Base-by-base conservation (phyloP, 2,113 vertebrate species). In the Pandion haliaetus region DNA sequence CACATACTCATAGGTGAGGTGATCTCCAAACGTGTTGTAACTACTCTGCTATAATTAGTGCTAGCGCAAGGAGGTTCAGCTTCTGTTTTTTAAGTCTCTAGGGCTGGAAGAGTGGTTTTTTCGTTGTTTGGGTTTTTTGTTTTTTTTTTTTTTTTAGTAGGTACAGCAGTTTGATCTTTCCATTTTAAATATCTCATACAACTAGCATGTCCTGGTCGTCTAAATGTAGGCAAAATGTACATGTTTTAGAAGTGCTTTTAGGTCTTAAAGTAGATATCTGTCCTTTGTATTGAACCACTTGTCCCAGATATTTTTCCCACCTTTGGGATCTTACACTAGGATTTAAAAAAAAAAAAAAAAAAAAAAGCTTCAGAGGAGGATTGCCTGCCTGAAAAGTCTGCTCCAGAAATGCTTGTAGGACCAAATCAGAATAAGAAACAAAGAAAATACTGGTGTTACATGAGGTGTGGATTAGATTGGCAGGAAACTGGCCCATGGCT, bases 41-140 rank as follows among this genome's bases (percentile, higher is more conserved):
- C 92, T 93, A 54, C 83, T 96, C 78, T 85, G 54, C 79, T 94
- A 18, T 95, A 97, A 95, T 94, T 92, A 95, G 74, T 67, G 15
- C 28, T 86, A 44, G 52, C 72, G 58, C 40, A 86, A 87, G 57
- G 79, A 85, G 78, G 66, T 95, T 95, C 78, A 80, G 81, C 70
- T 82, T 79, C 66, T 91, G 57, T 1, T 61, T 93, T 78, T 90
- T 74, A 85, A 88, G 55, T 88, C 65, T 87, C 40, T 85, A 88
- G 82, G 67, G 47, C 55, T 95, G 66, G 61, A 89, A 84, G 70
- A 67, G n/a, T 82, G 45, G 17, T 72, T 45, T 76, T 52, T 63
- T 57, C 93, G 63, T 3, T 88, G 32, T 7, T 70, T 42, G 34
- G 3, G 10, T 59, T 21, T 36, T 10, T 6, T 4, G 36, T 87